Evolutionary conservation across 2,888 invertebrate species (phyloP).

Genomic region (Synergus umbraculus): DNA sequence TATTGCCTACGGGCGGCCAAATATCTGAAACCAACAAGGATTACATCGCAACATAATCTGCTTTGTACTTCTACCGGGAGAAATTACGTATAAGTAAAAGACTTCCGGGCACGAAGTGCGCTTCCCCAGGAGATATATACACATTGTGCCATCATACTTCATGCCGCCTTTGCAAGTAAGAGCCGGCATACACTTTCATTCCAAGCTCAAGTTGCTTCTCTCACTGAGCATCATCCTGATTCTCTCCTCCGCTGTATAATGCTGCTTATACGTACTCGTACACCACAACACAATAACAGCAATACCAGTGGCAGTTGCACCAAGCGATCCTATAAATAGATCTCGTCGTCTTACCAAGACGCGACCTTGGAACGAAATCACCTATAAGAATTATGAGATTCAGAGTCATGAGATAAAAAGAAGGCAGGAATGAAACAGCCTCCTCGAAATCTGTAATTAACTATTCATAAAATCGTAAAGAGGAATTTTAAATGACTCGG

Average conservation of each 20-base stretch:
- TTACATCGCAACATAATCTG: background rate
- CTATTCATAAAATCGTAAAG: background rate
- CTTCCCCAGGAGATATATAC: background rate
- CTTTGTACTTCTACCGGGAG: background rate
- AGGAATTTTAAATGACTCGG: background rate
- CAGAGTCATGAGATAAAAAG: background rate
- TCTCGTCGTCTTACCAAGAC: background rate
- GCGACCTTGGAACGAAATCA: background rate
- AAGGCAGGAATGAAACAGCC: background rate
- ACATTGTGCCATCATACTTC: background rate
- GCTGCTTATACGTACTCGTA: background rate
- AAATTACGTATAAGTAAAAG: background rate
- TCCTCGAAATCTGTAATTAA: background rate
- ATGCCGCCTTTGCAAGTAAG: background rate
- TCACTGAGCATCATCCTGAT: background rate
- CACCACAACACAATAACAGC: constrained; percentile 11
- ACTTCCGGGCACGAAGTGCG: background rate
- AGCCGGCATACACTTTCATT: background rate
- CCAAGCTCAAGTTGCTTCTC: background rate
- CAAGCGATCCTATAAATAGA: constrained; percentile 10
- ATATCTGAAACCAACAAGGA: background rate
- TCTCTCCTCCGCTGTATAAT: background rate
- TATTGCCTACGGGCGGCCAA: background rate
- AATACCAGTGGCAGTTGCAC: constrained; percentile 1
- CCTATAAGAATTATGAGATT: background rate